Percentiles rank a stretch among this genome's conserved stretches.
phyloP scores from a whole-genome alignment of 2,888 invertebrate genomes.

The Hirtodrosophila trivittata region DNA sequence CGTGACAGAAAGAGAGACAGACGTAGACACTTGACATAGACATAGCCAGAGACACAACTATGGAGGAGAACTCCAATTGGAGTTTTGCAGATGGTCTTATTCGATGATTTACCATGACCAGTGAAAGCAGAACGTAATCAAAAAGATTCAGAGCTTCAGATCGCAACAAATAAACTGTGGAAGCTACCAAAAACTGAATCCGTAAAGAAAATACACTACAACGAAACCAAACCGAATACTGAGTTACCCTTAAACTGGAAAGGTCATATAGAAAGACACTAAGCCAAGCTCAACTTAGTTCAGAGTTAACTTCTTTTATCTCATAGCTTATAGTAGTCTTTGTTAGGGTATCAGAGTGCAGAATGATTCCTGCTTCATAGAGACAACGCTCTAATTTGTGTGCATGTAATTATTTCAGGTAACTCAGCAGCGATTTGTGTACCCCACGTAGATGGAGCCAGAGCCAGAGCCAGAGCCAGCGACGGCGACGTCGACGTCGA shows the following conservation, averaged over 20 bases:
- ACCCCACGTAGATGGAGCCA: not conserved
- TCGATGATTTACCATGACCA: constrained; percentile 59
- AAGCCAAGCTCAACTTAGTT: too few relatives aligned
- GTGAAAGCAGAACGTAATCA: constrained; percentile 72
- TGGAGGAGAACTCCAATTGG: constrained; percentile 21
- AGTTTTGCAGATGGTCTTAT: constrained; percentile 32
- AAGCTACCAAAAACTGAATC: constrained; percentile 3
- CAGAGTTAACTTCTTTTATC: too few relatives aligned
- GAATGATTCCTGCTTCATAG: constrained; percentile 64
- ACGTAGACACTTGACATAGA: constrained; percentile 44
- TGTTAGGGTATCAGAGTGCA: constrained; percentile 41
- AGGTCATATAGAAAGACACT: too few relatives aligned
- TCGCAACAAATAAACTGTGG: constrained; percentile 20
- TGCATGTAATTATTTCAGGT: constrained; percentile 75
- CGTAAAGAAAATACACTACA: not conserved
- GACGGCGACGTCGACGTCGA: constrained; percentile 7
- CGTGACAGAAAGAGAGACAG: constrained; percentile 45
- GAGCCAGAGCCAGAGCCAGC: too few relatives aligned
- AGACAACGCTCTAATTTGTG: constrained; percentile 72
- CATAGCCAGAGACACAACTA: constrained; percentile 47
- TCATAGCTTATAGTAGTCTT: not conserved
- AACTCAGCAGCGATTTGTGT: constrained; percentile 67
- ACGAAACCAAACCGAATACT: not conserved
- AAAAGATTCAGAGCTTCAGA: constrained; percentile 24
- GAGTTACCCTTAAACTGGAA: too few relatives aligned